Percentiles rank a stretch among this genome's conserved stretches.
These are phyloP conservation scores for Notospermus geniculatus DNA, from an alignment of 1,140 invertebrate genomes.

Conservation along the genomic window DNA sequence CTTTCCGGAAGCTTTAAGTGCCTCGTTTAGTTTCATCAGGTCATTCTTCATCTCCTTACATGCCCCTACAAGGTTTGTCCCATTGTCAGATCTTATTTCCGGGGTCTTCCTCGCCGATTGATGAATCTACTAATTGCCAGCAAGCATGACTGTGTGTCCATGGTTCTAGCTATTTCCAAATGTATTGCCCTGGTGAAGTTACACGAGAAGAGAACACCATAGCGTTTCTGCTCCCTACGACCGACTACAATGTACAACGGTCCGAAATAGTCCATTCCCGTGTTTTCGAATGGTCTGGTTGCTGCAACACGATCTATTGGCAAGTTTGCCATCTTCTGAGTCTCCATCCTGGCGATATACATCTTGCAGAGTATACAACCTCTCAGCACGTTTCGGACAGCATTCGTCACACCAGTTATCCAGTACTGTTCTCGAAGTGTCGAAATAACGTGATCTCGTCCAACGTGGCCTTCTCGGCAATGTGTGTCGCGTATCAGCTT, in stretches of 20 bases:
- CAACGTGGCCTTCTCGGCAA: background rate
- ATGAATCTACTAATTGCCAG: background rate
- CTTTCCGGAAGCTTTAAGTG: background rate
- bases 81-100: background rate
- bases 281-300: background rate
- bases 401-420: conserved; percentile 2
- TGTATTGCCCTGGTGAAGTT: conserved; percentile 2
- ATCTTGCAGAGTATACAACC: background rate
- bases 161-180: background rate
- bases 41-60: conserved; percentile 2
- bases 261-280: conserved; percentile 4
- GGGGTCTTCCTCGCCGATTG: background rate
- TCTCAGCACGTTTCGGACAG: background rate
- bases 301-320: background rate
- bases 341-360: background rate
- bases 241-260: background rate
- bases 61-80: background rate
- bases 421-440: conserved; percentile 5
- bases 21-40: background rate
- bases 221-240: background rate
- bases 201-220: conserved; percentile 2
- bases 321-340: background rate
- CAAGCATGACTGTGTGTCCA: conserved; percentile 2
- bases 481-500: background rate
- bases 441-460: conserved; percentile 3